Evolutionary conservation across 2,888 invertebrate genomes (phyloP).

Genomic region (Limnephilus marmoratus): DNA sequence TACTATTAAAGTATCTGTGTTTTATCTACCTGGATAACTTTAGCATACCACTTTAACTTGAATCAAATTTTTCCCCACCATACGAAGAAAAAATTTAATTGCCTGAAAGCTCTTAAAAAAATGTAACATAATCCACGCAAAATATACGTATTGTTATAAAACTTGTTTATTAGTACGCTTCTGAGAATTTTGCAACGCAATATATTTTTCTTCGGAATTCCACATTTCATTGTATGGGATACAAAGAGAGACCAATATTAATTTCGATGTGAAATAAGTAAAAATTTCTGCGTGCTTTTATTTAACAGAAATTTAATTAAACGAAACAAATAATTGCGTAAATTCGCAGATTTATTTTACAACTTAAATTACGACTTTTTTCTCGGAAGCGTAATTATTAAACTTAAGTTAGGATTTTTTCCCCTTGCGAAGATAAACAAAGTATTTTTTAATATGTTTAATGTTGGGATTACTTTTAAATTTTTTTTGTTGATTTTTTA

Average conservation of each 20-base stretch:
- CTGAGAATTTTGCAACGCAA: neutral
- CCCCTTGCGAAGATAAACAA: neutral
- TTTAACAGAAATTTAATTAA: neutral
- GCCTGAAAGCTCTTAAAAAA: no score
- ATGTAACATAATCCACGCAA: no score
- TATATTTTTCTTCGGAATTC: neutral
- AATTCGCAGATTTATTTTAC: neutral
- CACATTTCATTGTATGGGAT: neutral
- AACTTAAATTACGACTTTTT: neutral
- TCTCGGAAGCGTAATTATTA: neutral
- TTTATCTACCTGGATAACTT: no score
- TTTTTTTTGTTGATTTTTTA: neutral
- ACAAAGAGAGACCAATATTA: neutral
- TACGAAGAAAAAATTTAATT: no score
- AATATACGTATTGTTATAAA: neutral
- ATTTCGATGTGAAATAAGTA: neutral
- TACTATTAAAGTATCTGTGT: no score
- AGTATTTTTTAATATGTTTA: neutral
- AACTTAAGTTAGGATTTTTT: neutral
- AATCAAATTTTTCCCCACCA: no score
- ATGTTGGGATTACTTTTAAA: neutral
- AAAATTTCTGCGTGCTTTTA: neutral
- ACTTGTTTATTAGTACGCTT: neutral
- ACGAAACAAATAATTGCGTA: neutral
- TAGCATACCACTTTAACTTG: no score